Conservation (phyloP, 2,113 vertebrate species). For the Bolborhynchus lineola region DNA sequence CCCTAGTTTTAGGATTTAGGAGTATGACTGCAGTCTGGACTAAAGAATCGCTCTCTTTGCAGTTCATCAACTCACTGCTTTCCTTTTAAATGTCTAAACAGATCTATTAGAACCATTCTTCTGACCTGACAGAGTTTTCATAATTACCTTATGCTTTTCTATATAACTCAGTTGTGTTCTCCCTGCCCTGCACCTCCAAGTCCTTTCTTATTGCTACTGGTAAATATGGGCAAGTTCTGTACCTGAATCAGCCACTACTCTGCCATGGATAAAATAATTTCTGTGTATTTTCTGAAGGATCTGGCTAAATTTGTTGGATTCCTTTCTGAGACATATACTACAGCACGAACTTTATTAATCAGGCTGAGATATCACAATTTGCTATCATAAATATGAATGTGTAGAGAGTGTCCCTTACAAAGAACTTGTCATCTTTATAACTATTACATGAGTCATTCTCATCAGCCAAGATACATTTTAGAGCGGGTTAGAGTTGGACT, state of each 20-base stretch:
- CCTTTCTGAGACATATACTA: neutral
- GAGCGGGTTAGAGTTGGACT: neutral
- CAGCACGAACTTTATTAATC: constrained; percentile 8
- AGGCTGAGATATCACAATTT: neutral
- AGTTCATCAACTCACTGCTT: neutral
- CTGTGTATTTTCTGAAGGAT: neutral
- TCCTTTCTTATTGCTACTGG: neutral
- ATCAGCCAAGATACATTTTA: neutral
- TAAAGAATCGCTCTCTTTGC: neutral
- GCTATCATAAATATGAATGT: neutral
- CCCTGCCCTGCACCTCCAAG: neutral
- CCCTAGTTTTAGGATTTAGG: neutral
- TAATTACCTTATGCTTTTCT: neutral
- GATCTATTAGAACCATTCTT: neutral
- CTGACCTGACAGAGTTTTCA: neutral
- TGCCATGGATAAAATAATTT: neutral
- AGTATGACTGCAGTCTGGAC: neutral
- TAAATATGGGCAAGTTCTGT: neutral
- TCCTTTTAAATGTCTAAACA: neutral
- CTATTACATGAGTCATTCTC: neutral
- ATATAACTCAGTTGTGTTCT: neutral
- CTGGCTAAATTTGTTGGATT: neutral
- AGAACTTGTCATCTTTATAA: neutral
- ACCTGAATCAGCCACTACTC: neutral
- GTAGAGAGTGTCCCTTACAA: neutral